Percentiles rank a stretch among this genome's conserved stretches.
Evolutionary conservation across 2,113 vertebrate genomes (phyloP).

Genomic region (Anoplopoma fimbria): DNA sequence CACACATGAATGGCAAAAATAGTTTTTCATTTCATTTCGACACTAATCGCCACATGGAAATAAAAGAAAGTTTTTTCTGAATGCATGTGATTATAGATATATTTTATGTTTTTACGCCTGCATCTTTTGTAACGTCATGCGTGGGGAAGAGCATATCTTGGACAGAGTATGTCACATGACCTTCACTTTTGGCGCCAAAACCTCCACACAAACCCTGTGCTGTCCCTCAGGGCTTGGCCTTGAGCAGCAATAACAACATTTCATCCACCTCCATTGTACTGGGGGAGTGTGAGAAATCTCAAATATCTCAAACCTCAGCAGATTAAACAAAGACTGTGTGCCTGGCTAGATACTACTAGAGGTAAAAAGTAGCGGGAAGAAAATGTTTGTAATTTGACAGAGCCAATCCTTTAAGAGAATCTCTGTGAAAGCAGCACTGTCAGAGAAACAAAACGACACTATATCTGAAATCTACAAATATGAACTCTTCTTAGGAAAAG

Average conservation of each 20-base stretch:
- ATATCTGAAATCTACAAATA: background rate
- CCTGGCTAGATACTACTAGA: background rate
- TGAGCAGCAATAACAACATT: conserved; percentile 1
- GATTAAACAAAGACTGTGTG: background rate
- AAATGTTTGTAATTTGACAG: background rate
- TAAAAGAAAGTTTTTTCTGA: background rate
- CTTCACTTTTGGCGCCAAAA: background rate
- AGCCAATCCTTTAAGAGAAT: background rate
- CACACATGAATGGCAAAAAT: background rate
- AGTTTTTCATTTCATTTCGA: background rate
- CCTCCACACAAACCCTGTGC: background rate
- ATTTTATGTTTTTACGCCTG: background rate
- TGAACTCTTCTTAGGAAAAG: background rate
- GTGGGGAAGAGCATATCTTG: background rate
- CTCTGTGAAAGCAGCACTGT: background rate
- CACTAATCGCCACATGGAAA: background rate
- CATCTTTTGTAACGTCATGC: background rate
- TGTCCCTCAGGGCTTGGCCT: background rate
- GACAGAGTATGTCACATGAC: background rate
- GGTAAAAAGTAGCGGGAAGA: no score
- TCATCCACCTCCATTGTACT: background rate
- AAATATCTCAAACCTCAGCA: background rate
- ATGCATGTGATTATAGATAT: background rate
- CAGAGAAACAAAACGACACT: background rate
- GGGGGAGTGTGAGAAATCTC: background rate